These are phyloP conservation scores for Chaetodon trifasciatus DNA, from an alignment of 2,797 vertebrate genomes.

Conservation along the genomic window DNA sequence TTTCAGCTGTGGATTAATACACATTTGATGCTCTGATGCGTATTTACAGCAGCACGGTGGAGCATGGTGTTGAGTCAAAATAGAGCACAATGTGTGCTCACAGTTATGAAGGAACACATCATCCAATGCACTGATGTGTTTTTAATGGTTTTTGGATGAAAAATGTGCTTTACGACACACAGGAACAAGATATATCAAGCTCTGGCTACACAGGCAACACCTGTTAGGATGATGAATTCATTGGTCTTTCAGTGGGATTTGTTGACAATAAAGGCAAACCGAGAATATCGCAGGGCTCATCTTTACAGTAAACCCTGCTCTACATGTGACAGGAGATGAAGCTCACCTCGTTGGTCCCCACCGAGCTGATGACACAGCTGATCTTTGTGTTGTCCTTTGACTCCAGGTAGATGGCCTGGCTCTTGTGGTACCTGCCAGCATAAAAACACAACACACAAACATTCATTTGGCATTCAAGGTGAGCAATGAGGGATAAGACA, in stretches of 20 bases:
- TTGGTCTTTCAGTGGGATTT: neutral
- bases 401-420: constrained; percentile 98
- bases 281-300: neutral
- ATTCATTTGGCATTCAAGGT: constrained; percentile 25
- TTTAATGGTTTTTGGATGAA: constrained; percentile 16
- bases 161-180: neutral
- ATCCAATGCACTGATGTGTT: constrained; percentile 7
- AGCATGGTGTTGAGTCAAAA: neutral
- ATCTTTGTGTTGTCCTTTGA: constrained; percentile 99
- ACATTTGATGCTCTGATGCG: constrained; percentile 2
- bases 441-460: constrained; percentile 10
- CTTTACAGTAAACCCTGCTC: neutral
- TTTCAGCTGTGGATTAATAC: constrained; percentile 1
- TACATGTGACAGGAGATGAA: neutral
- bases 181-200: neutral
- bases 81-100: neutral
- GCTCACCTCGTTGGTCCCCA: constrained; percentile 97
- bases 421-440: constrained; percentile 95
- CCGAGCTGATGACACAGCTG: constrained; percentile 99
- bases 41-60: neutral
- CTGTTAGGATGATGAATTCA: neutral
- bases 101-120: constrained; percentile 6
- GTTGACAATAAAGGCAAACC: neutral
- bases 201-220: neutral
- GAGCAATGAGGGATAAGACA: neutral